These are phyloP conservation scores for Botia kubotai DNA, from an alignment of 2,797 vertebrate genomes.

Conservation along the genomic window DNA sequence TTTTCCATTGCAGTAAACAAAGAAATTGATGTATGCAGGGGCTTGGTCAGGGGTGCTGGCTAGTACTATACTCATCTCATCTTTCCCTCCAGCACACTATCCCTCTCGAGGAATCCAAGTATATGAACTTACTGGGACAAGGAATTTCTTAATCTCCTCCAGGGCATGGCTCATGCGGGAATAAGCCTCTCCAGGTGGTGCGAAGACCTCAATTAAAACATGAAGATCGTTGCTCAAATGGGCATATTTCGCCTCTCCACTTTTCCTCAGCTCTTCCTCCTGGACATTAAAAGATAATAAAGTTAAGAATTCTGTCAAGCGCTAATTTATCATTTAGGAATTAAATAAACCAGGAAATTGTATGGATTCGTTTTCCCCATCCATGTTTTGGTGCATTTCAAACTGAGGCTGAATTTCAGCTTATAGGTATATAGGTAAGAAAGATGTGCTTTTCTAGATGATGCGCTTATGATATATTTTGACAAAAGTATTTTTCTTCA, in stretches of 20 bases:
- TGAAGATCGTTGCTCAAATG: constrained; percentile 98
- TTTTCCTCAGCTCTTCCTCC: constrained; percentile 98
- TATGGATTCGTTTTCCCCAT: background rate
- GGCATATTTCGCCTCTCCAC: constrained; percentile 94
- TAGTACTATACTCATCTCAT: constrained; percentile 30
- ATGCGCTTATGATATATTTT: constrained; percentile 11
- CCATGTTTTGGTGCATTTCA: constrained; percentile 8
- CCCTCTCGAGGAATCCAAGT: constrained; percentile 44
- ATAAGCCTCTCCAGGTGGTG: constrained; percentile 97
- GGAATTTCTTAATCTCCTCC: constrained; percentile 99
- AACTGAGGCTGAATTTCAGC: constrained; percentile 17
- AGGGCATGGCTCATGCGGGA: constrained; percentile 99
- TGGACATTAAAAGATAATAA: constrained; percentile 67
- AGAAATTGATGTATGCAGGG: constrained; percentile 38
- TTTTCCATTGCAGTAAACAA: constrained; percentile 44
- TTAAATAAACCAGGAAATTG: background rate
- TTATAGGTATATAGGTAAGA: constrained; percentile 2
- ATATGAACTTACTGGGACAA: constrained; percentile 93
- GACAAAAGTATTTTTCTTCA: background rate
- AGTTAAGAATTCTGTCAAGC: constrained; percentile 27
- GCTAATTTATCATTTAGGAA: constrained; percentile 25
- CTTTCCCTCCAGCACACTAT: constrained; percentile 33
- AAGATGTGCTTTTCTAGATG: background rate
- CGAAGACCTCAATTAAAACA: constrained; percentile 99
- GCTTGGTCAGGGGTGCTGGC: constrained; percentile 27